Percentiles rank a stretch among this genome's conserved stretches.
Evolutionary conservation across 2,113 vertebrate species (phyloP).

Genomic region (Helogale parvula): DNA sequence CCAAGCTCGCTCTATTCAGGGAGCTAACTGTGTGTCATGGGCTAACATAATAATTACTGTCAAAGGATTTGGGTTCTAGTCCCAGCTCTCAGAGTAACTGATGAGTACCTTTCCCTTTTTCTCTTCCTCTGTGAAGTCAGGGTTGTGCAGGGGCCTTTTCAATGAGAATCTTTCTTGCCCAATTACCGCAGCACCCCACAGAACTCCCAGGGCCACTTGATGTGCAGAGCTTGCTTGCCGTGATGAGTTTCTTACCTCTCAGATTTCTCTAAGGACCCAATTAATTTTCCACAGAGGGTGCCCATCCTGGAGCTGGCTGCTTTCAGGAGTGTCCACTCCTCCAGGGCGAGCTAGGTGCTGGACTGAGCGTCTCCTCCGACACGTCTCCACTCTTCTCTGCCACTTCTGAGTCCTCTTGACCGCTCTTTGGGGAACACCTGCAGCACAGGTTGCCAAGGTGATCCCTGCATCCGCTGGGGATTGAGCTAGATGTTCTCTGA

Average conservation of each 20-base stretch:
- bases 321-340: not conserved
- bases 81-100: not conserved
- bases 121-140: not conserved
- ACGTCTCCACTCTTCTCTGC: not conserved
- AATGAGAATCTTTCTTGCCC: too few species aligned
- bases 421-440: accelerated
- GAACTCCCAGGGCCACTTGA: not conserved
- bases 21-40: not conserved
- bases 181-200: not conserved
- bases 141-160: not conserved
- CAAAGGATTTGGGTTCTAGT: not conserved
- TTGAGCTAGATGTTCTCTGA: not conserved
- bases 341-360: not conserved
- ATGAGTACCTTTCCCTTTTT: not conserved
- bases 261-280: not conserved
- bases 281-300: not conserved
- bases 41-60: not conserved
- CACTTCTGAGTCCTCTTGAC: too few species aligned
- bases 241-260: not conserved
- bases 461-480: not conserved
- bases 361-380: accelerated
- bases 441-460: too few species aligned
- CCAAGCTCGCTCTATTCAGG: too few species aligned
- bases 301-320: not conserved
- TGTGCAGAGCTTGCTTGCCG: not conserved